A percentile compares a stretch with the other conserved stretches of the same genome.
Evolutionary conservation across 2,113 vertebrate species (phyloP).

Genomic region (Gnathonemus longibarbis): DNA sequence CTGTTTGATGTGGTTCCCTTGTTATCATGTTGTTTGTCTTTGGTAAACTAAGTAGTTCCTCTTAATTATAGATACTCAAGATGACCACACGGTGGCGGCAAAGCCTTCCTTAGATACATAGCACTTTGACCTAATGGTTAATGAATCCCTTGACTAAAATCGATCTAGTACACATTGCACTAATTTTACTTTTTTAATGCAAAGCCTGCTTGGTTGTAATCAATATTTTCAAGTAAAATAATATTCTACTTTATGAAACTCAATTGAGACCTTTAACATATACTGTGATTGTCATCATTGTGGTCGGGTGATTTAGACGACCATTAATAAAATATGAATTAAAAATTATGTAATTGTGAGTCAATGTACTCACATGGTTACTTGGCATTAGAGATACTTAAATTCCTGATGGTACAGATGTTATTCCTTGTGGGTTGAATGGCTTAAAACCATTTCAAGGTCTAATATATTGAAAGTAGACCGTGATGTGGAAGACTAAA

Average conservation of each 20-base stretch:
- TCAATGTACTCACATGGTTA: neutral
- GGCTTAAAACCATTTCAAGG: neutral
- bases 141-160: neutral
- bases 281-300: neutral
- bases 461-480: neutral
- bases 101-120: neutral
- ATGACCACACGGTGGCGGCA: conserved; percentile 24
- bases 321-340: neutral
- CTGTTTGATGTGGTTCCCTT: neutral
- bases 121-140: neutral
- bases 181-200: neutral
- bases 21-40: neutral
- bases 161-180: neutral
- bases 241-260: neutral
- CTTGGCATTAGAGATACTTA: neutral
- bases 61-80: neutral
- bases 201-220: neutral
- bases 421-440: neutral
- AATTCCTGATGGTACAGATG: neutral
- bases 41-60: neutral
- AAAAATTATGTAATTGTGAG: neutral
- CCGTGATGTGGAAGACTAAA: neutral
- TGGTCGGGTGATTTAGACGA: neutral
- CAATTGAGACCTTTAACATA: neutral
- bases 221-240: neutral